Percentiles rank a stretch among this genome's conserved stretches.
These are phyloP conservation scores for Poecile montanus DNA, from an alignment of 2,797 vertebrate genomes.

Conservation along the genomic window DNA sequence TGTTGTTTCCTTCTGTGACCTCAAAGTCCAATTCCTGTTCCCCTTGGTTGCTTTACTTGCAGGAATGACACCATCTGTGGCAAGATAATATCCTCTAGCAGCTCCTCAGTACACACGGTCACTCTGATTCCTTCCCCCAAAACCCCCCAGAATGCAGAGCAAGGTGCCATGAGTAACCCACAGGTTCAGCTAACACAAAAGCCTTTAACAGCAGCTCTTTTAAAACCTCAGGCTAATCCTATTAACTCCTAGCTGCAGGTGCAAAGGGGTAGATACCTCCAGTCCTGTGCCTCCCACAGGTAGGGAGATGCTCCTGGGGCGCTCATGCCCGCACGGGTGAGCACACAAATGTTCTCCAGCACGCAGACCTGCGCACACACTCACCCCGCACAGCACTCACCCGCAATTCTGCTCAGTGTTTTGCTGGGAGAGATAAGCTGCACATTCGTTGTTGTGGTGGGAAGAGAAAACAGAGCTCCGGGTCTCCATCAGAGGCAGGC, in stretches of 20 bases:
- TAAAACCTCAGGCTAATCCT: conserved; percentile 44
- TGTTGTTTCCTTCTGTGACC: conserved; percentile 52
- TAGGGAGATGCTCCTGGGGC: neutral
- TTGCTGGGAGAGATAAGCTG: neutral
- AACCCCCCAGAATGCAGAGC: neutral
- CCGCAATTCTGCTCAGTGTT: neutral
- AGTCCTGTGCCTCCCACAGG: neutral
- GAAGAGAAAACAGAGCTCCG: neutral
- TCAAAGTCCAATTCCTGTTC: conserved; percentile 56
- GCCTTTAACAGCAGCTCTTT: conserved; percentile 14
- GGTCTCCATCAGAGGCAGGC: neutral
- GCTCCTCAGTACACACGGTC: neutral
- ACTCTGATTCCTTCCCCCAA: neutral
- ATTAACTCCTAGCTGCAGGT: conserved; percentile 33
- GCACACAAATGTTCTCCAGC: neutral
- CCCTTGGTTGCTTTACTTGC: conserved; percentile 33
- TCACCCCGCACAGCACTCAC: neutral
- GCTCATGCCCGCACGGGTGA: neutral
- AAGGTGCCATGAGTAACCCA: neutral
- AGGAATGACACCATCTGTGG: conserved; percentile 45
- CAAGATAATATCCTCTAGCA: conserved; percentile 35
- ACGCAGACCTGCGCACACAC: neutral
- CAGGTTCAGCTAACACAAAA: conserved; percentile 23
- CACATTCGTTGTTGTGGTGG: neutral
- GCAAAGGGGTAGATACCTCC: neutral